Percentiles rank a stretch among this genome's conserved stretches.
Conservation (phyloP, 2,888 invertebrate genomes). For the Conus canariensis region DNA sequence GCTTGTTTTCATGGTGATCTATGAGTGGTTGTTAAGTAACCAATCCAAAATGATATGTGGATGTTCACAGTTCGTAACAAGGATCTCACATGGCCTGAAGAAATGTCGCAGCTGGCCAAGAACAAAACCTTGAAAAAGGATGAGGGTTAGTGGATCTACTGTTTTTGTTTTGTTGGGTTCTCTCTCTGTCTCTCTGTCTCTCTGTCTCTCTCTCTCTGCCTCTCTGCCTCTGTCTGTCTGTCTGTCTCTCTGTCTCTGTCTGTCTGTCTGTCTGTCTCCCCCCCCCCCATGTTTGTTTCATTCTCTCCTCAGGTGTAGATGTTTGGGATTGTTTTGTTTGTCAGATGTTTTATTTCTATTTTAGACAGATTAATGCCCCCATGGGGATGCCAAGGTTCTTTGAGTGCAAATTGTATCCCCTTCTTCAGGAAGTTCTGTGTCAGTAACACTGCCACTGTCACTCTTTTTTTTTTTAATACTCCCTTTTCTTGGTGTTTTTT, state of each 20-base stretch:
- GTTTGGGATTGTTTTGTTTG: too few relatives aligned
- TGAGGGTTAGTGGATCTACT: constrained; percentile 69
- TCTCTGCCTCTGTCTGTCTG: neutral
- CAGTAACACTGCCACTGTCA: too few relatives aligned
- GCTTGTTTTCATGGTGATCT: neutral
- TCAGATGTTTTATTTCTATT: neutral
- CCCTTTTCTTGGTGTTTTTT: too few relatives aligned
- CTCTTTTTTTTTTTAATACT: too few relatives aligned
- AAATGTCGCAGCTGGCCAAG: constrained; percentile 85
- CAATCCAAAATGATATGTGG: neutral
- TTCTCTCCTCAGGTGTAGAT: too few relatives aligned
- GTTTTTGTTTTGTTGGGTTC: neutral
- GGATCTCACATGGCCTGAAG: constrained; percentile 96
- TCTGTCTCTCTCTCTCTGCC: neutral
- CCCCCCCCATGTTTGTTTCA: too few relatives aligned
- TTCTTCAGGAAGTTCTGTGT: too few relatives aligned
- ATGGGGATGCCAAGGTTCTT: too few relatives aligned
- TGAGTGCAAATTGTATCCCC: too few relatives aligned
- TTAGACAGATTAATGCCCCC: too few relatives aligned
- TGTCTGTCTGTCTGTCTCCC: neutral
- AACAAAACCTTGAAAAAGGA: constrained; percentile 77
- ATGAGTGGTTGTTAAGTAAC: neutral
- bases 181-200: neutral
- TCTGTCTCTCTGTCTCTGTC: neutral
- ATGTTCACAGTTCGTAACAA: constrained; percentile 86